Base-by-base conservation (phyloP, 1,140 invertebrate species). In the Dinoponera quadriceps region DNA sequence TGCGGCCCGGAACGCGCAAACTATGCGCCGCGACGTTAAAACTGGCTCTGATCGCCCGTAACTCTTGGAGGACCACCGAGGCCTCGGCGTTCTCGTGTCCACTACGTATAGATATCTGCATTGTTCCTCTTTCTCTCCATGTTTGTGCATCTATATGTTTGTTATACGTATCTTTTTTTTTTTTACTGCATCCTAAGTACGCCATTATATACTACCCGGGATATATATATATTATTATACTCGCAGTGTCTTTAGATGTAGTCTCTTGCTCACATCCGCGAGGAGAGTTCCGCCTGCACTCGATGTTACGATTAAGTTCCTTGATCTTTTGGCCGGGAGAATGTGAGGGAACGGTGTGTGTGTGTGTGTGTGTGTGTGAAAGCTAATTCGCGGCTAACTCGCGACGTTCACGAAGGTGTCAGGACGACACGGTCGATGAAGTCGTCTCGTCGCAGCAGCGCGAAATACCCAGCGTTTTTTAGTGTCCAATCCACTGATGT, bases 101-200 rank as follows among this genome's bases (percentile, higher is more conserved):
- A 44, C 38, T 44, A 44, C n/a, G n/a, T 44, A 44, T 44, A 44
- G 3, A 44, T 44, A 78, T 78, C 18, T n/a, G 57, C 25, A 73
- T 73, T 59, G 29, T 75, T 9, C 9, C 3, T 72, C 29, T 72
- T 7, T 57, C 27, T 33, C n/a, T 33, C 2, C 14, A 33, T 29
- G 14, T 78, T 3, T 80, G 51, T 49, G 49, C 51, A 59, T 44
- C 7, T 73, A 18, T 87, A 80, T 82, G 77, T 81, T 66, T 57
- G 65, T 44, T 80, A 14, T 71, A 44, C 66, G 51, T 82, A 29
- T 83, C 54, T 71, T 51, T 33, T 27, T 48, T 33, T 80, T 29
- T 69, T 3, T 68, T 87, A 69, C 73, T 87, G 85, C 85, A 87
- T 87, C 38, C 57, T 66, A 51, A 84, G 55, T 81, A 87, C 63